Evolutionary conservation across 2,888 invertebrate genomes (phyloP).

Genomic region (Cheilosia scutellata): DNA sequence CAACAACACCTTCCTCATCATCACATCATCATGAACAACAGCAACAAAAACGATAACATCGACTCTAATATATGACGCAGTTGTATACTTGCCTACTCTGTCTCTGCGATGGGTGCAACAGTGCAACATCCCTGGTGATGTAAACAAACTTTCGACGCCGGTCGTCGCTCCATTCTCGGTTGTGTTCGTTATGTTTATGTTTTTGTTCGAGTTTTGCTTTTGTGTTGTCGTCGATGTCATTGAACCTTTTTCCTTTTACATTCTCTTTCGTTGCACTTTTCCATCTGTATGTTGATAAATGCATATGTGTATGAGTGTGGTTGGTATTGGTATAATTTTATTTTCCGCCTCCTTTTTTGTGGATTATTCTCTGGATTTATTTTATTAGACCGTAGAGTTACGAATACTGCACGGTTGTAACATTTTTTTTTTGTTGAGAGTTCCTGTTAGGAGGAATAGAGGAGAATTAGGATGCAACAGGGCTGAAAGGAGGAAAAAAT

Average conservation of each 20-base stretch:
- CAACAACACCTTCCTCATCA: not conserved
- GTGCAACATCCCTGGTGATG: slow-evolving; percentile 73
- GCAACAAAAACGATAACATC: not conserved
- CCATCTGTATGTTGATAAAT: slow-evolving; percentile 1
- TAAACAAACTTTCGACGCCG: slow-evolving; percentile 76
- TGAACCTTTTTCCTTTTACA: slow-evolving; percentile 69
- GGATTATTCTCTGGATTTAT: slow-evolving; percentile 52
- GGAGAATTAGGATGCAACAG: slow-evolving; percentile 30
- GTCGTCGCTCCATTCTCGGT: slow-evolving; percentile 68
- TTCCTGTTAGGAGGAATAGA: not conserved
- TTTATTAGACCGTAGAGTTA: slow-evolving; percentile 40
- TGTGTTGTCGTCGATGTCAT: slow-evolving; percentile 76
- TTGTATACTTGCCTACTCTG: slow-evolving; percentile 21
- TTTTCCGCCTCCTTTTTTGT: slow-evolving; percentile 46
- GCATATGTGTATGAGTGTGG: slow-evolving; percentile 12
- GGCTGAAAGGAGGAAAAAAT: not conserved
- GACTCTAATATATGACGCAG: slow-evolving; percentile 14
- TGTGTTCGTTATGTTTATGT: slow-evolving; percentile 71
- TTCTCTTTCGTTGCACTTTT: slow-evolving; percentile 57
- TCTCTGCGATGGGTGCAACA: slow-evolving; percentile 59
- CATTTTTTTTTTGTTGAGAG: slow-evolving; percentile 27
- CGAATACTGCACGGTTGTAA: slow-evolving; percentile 11
- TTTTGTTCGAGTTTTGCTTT: slow-evolving; percentile 75
- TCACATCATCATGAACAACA: slow-evolving; percentile 1
- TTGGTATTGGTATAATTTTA: slow-evolving; percentile 37